Evolutionary conservation across 2,888 invertebrate species (phyloP), one percentile per base, ranked within the genome.

Genomic region (Neoitamus cyanurus): DNA sequence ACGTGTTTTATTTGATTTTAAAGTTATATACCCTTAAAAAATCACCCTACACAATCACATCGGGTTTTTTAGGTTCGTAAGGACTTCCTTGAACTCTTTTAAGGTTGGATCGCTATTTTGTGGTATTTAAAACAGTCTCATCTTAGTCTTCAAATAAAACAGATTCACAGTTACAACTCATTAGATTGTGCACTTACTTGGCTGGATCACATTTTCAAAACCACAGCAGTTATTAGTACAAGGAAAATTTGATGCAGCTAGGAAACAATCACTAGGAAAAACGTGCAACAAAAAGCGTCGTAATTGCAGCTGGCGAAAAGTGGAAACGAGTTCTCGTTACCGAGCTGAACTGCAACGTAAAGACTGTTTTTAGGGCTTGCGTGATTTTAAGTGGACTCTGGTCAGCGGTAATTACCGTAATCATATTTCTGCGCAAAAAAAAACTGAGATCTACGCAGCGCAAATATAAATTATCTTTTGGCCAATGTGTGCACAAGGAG

Each of bases 321-420:
- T 73, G 25, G 28, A 73, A 73, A 73, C 73, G 36, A 73, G 73
- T 73, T 73, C 73, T 73, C 15, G 73, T 73, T 73, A 73, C 36
- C 34, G 30, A 73, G 20, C 37, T 20, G 37, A 34, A 30, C 31
- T 72, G 28, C 72, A 73, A 20, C 20, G 34, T 15, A 34, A 36
- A 73, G 36, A 73, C 25, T 73, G 9, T 73, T n/a, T 20, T 73
- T 30, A 11, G 9, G 15, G 20, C 20, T 73, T 20, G 37, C 73
- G 73, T 73, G 73, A 73, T 73, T 73, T 36, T 73, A 73, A 73
- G 73, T 73, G 73, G 20, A 25, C 73, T 36, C 34, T 25, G 37
- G 36, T 73, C 73, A 73, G 73, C 73, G 20, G 37, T 73, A 73
- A 73, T 36, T 73, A 37, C 73, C 36, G 36, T 73, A 73, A 73